Percentiles rank a stretch among this genome's conserved stretches.
Conservation (phyloP, 2,888 invertebrate genomes). For the Meta bourneti region DNA sequence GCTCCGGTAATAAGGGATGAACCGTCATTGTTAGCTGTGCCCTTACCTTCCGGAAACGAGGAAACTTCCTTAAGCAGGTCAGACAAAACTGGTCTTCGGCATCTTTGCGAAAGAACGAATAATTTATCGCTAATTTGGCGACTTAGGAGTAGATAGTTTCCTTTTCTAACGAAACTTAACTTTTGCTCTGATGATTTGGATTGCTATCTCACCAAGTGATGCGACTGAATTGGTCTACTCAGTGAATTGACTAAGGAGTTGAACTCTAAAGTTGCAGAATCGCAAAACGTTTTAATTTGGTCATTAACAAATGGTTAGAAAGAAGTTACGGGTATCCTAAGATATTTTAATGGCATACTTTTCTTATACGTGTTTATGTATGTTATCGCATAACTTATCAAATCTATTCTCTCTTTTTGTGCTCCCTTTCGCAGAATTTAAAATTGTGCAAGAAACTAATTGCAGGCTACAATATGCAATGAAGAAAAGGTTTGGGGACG, state of each 20-base stretch:
- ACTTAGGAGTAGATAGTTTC: neutral
- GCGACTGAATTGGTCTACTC: neutral
- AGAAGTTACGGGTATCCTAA: too few relatives aligned
- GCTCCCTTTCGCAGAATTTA: too few relatives aligned
- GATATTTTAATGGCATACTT: too few relatives aligned
- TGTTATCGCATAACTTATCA: too few relatives aligned
- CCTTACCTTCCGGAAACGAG: constrained; percentile 1
- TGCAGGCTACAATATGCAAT: too few relatives aligned
- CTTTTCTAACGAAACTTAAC: neutral
- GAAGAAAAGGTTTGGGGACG: too few relatives aligned
- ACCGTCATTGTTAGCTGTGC: neutral
- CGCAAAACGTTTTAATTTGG: neutral
- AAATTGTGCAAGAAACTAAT: too few relatives aligned
- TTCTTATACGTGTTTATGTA: too few relatives aligned
- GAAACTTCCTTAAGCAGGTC: constrained; percentile 56
- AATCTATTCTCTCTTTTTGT: too few relatives aligned
- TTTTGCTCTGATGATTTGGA: neutral
- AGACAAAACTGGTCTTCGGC: constrained; percentile 43
- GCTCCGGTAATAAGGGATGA: too few relatives aligned
- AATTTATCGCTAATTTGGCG: constrained; percentile 40
- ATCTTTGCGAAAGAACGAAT: neutral
- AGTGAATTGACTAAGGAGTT: neutral
- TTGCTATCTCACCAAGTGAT: neutral
- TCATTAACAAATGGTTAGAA: too few relatives aligned
- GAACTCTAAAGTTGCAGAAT: neutral